These are phyloP conservation scores for Calliopum simillimum DNA, from an alignment of 2,888 invertebrate species.

Conservation along the genomic window DNA sequence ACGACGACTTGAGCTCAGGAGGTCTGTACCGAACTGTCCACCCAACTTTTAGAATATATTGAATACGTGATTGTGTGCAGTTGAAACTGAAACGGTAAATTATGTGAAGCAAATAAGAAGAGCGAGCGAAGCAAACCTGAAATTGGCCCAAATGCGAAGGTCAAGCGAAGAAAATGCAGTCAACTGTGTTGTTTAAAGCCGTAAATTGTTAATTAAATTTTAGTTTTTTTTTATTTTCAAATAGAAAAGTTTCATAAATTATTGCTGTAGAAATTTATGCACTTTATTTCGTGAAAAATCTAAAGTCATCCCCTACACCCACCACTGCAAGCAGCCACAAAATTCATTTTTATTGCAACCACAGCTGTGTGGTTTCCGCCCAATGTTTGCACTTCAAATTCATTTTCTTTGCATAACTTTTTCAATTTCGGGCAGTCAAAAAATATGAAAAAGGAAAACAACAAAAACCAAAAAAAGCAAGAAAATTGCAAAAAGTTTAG, in stretches of 20 bases:
- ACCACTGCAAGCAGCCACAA: too few species aligned
- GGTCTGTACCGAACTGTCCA: not conserved
- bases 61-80: not conserved
- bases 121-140: not conserved
- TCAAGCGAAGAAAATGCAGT: too few species aligned
- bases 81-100: too few species aligned
- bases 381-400: not conserved
- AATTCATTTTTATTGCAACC: too few species aligned
- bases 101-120: too few species aligned
- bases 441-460: not conserved
- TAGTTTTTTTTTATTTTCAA: too few species aligned
- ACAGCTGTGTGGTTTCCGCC: not conserved
- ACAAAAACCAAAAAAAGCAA: not conserved
- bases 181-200: too few species aligned
- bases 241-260: too few species aligned
- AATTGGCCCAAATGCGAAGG: not conserved
- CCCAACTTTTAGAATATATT: conserved; percentile 15
- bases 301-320: too few species aligned
- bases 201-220: too few species aligned
- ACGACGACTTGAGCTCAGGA: not conserved
- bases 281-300: too few species aligned
- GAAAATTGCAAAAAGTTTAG: not conserved
- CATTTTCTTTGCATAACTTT: not conserved
- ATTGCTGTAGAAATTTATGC: too few species aligned
- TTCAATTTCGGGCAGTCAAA: conserved; percentile 2